Conservation (phyloP, 1,140 invertebrate species). For the Mycetomoellerius zeteki region DNA sequence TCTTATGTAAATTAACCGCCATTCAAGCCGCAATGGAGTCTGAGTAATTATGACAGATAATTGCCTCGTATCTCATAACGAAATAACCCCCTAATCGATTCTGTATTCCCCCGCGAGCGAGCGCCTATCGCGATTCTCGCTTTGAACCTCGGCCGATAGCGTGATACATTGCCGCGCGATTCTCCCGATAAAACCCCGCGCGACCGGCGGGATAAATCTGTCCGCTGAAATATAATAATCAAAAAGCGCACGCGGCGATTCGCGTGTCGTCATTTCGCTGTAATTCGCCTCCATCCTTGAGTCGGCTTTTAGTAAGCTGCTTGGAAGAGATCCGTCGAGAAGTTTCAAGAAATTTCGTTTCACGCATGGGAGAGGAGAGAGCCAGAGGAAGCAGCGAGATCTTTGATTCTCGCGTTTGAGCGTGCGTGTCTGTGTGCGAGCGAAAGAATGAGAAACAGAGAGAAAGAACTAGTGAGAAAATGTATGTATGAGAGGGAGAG, state of each 20-base stretch:
- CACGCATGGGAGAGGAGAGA: slow-evolving; percentile 56
- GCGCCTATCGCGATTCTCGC: not conserved
- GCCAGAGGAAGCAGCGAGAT: slow-evolving; percentile 13
- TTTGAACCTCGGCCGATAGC: slow-evolving; percentile 13
- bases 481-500: slow-evolving; percentile 15
- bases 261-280: slow-evolving; percentile 38
- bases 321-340: slow-evolving; percentile 71
- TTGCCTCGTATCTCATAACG: slow-evolving; percentile 46
- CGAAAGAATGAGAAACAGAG: slow-evolving; percentile 17
- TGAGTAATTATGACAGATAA: slow-evolving; percentile 59
- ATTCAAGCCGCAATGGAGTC: slow-evolving; percentile 40
- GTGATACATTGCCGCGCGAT: not conserved
- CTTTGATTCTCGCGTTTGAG: slow-evolving; percentile 30
- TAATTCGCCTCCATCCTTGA: slow-evolving; percentile 60
- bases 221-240: slow-evolving; percentile 17
- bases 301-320: slow-evolving; percentile 59
- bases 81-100: slow-evolving; percentile 44
- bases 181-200: not conserved
- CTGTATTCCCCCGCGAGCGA: slow-evolving; percentile 40
- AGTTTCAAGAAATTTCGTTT: slow-evolving; percentile 80
- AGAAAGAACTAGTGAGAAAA: not conserved
- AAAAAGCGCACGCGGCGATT: slow-evolving; percentile 12
- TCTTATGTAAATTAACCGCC: slow-evolving; percentile 53
- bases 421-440: slow-evolving; percentile 6
- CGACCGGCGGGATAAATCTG: not conserved